These are phyloP conservation scores for Hydrozoanthus tunicans DNA, from an alignment of 64 coral and sea anemone genomes.

Conservation along the genomic window DNA sequence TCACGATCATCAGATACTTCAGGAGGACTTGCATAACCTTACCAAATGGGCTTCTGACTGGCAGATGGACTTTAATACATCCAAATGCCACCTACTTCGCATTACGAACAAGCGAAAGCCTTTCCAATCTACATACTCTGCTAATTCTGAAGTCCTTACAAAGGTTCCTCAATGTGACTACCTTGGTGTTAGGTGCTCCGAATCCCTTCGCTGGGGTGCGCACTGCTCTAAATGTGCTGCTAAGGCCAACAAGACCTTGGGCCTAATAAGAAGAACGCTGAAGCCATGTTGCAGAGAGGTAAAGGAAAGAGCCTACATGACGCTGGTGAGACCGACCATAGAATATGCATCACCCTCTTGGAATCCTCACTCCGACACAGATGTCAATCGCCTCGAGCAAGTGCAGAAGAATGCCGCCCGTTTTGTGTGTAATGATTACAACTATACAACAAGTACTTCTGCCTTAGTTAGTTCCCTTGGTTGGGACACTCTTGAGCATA, in stretches of 20 bases:
- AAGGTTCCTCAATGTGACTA: neutral
- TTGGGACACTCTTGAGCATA: too few relatives aligned
- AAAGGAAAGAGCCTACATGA: neutral
- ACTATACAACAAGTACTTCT: neutral
- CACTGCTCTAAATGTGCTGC: neutral
- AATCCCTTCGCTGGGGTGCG: neutral
- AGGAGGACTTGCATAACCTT: slow-evolving; percentile 8
- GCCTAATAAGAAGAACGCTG: neutral
- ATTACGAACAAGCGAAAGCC: neutral
- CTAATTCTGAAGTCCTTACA: neutral
- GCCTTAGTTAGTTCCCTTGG: slow-evolving; percentile 4
- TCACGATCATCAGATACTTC: neutral
- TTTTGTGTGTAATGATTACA: too few relatives aligned
- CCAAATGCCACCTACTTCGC: slow-evolving; percentile 52
- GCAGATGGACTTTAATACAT: slow-evolving; percentile 54
- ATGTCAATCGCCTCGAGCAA: too few relatives aligned
- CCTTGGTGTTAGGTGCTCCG: neutral
- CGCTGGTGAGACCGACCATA: neutral
- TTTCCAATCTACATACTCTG: neutral
- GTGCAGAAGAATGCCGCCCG: too few relatives aligned
- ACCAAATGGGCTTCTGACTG: slow-evolving; percentile 42
- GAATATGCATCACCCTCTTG: neutral
- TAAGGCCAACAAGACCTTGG: neutral
- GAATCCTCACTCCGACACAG: neutral
- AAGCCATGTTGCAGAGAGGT: neutral